Conservation (phyloP, 2,888 invertebrate species). For the Spodoptera exigua region DNA sequence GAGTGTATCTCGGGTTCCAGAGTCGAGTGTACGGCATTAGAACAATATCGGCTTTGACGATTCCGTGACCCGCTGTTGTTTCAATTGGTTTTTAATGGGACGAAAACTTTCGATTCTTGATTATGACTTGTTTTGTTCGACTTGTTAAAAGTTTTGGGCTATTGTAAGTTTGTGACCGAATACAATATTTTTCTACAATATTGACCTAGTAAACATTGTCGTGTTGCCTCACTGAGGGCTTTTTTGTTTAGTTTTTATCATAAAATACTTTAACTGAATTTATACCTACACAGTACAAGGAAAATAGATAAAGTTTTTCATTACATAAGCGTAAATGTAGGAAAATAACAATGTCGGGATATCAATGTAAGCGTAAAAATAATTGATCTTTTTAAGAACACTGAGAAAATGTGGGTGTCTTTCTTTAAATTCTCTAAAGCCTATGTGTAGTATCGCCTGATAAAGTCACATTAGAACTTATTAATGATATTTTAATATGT, state of each 20-base stretch:
- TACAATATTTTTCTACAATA: no score
- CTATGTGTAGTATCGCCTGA: not conserved
- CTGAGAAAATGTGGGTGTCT: slow-evolving; percentile 4
- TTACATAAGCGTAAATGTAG: no score
- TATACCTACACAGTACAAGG: no score
- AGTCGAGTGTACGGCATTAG: slow-evolving; percentile 53
- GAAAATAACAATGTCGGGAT: no score
- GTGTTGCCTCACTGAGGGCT: no score
- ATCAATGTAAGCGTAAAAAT: no score
- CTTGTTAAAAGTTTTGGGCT: slow-evolving; percentile 16
- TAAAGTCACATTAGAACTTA: slow-evolving; percentile 17
- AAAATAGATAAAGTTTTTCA: no score
- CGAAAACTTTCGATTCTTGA: slow-evolving; percentile 28
- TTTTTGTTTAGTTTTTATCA: no score
- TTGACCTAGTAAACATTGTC: no score
- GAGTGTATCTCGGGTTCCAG: slow-evolving; percentile 58
- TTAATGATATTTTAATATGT: slow-evolving; percentile 20
- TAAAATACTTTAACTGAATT: no score
- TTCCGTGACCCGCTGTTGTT: slow-evolving; percentile 28
- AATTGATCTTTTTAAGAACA: no score
- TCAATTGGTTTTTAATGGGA: slow-evolving; percentile 24
- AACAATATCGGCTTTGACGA: slow-evolving; percentile 50
- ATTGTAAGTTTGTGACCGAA: not conserved
- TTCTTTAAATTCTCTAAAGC: slow-evolving; percentile 18
- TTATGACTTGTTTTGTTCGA: slow-evolving; percentile 7